These are phyloP conservation scores for Epinephelus coioides DNA, from an alignment of 2,797 vertebrate species.

Conservation along the genomic window DNA sequence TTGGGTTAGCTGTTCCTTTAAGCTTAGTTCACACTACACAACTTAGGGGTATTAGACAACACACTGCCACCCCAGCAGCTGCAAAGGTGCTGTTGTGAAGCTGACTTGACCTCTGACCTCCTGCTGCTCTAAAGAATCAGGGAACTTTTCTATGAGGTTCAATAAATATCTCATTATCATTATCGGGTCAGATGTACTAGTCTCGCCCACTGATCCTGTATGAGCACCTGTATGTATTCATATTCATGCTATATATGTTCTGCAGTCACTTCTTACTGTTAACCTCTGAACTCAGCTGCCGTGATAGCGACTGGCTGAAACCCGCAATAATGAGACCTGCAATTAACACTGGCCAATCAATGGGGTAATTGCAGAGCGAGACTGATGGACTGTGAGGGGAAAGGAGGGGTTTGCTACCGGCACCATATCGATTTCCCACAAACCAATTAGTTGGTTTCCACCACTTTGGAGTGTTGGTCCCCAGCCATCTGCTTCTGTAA, in stretches of 20 bases:
- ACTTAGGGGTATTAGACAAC: background rate
- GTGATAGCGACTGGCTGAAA: conserved; percentile 66
- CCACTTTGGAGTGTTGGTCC: conserved; percentile 78
- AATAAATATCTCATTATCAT: conserved; percentile 16
- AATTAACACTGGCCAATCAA: conserved; percentile 84
- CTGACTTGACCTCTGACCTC: conserved; percentile 9
- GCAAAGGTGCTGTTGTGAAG: conserved; percentile 3
- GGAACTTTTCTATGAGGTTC: background rate
- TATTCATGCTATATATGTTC: conserved; percentile 15
- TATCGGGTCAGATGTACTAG: background rate
- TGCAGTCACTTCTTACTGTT: conserved; percentile 40
- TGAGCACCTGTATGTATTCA: background rate
- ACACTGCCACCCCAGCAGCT: background rate
- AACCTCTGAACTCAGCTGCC: conserved; percentile 61
- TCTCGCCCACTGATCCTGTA: background rate
- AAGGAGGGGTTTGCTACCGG: conserved; percentile 73
- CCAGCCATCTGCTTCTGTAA: conserved; percentile 81
- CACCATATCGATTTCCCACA: conserved; percentile 84
- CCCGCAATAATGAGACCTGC: conserved; percentile 79
- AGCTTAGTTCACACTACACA: too few species aligned
- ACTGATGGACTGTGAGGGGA: conserved; percentile 76
- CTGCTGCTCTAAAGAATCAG: background rate
- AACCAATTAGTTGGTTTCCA: conserved; percentile 86
- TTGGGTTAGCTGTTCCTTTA: too few species aligned
- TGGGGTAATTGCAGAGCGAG: conserved; percentile 82